Evolutionary conservation across 2,888 invertebrate species (phyloP), one percentile per base, ranked within the genome.

Genomic region (Lasioglossum leucozonium): DNA sequence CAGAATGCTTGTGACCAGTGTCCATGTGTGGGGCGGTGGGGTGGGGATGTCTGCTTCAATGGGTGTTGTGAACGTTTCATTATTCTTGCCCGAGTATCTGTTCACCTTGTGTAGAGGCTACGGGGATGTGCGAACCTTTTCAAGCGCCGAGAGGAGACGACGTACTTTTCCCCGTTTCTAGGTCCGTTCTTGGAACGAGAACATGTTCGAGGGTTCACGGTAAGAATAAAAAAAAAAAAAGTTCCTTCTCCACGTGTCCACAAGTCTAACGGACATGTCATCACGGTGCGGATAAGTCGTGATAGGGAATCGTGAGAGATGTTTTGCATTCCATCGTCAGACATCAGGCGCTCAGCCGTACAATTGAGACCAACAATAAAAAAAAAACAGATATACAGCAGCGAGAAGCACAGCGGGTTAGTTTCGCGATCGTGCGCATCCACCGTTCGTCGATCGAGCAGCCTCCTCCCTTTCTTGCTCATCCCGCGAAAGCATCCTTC

Each of bases 401-500:
- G 85, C 82, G 71, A 67, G 81, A 88, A 71, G 73, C 92, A 44
- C 44, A 92, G 92, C 92, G 78, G 88, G 92, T 92, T 92, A 92
- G 92, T 92, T 69, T 86, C 85, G 90, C 90, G 88, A 82, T 88
- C 90, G 85, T 85, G 87, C 83, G 87, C 79, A 86, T 89, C 85
- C 78, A 84, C 76, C 84, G 81, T 85, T 84, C 79, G 82, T 87
- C 87, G 83, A 79, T 71, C 85, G 65, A 85, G 79, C 87, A 91
- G 85, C 72, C 69, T 84, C 79, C 77, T 84, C 37, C 55, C 82
- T 30, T 22, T 73, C 78, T 77, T 87, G 85, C 82, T 84, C 81
- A 88, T 88, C 88, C 88, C 91, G 91, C 91, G 90, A 92, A 93
- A 92, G 92, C 93, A 91, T 93, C 92, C 92, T 88, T 92, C 88